Base-by-base conservation (phyloP, 2,113 vertebrate genomes). In the Bubo scandiacus region DNA sequence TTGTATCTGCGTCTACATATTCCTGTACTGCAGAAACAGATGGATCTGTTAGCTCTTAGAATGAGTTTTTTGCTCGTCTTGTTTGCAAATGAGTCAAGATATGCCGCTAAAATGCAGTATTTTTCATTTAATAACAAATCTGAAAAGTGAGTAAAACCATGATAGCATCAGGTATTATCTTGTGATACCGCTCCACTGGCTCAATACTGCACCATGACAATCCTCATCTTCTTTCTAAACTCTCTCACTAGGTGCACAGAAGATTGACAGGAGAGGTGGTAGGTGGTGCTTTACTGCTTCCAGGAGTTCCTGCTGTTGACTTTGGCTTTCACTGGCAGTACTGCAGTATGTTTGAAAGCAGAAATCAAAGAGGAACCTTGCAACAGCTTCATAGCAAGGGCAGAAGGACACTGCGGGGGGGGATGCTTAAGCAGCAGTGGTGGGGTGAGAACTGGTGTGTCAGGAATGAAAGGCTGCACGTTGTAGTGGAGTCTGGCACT, bases 191-290 rank as follows among this genome's bases (percentile, higher is more conserved):
- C 29, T 81, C 57, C 72, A 12, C 32, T 29, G n/a, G 65, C 2
- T 10, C 70, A 80, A 8, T 62, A 23, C 32, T 38, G 32, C n/a
- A 58, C 12, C 40, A 52, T 0, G 0, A 34, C 32, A 45, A 52
- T 6, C 30, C 55, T 54, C 27, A 10, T 25, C 45, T 85, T 91
- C 51, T 20, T 49, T 43, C 34, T 81, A 27, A 89, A 27, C 7
- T 13, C 47, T 34, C 8, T 29, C 2, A 0, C 27, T 34, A 55
- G 7, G 13, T 2, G 2, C 5, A 30, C 36, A 20, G 40, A 52
- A 81, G 32, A 52, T 45, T 26, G 59, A 22, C 62, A 47, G 51
- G 12, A 51, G 43, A 57, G 32, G 12, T 65, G 49, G 15, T 26
- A 80, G 49, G n/a, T 54, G 17, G 3, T 72, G 12, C 15, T 84